Conservation (phyloP, 2,113 vertebrate species). For the Brachyhypopomus gauderio region DNA sequence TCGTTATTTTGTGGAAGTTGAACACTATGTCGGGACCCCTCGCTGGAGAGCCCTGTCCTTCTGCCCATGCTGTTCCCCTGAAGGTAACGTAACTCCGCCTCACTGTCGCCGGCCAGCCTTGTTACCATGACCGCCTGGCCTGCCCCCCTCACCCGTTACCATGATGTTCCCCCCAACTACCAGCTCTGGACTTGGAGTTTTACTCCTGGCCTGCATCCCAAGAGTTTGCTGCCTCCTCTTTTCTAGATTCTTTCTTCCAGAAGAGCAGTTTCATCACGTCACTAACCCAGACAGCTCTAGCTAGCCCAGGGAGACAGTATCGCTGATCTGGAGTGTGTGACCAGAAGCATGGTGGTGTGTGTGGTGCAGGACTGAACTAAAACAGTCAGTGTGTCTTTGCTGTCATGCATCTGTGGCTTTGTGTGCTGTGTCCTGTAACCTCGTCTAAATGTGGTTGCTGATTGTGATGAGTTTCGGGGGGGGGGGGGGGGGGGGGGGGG, state of each 20-base stretch:
- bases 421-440: conserved; percentile 35
- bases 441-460: conserved; percentile 24
- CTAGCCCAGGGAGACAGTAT: conserved; percentile 52
- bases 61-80: conserved; percentile 98
- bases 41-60: conserved; percentile 98
- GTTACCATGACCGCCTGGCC: conserved; percentile 44
- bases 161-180: conserved; percentile 4
- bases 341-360: conserved; percentile 66
- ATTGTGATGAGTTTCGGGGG: too few species aligned
- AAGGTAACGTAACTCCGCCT: conserved; percentile 92
- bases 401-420: background rate
- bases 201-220: conserved; percentile 4
- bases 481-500: too few species aligned
- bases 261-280: conserved; percentile 7
- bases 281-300: background rate
- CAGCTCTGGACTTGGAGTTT: too few species aligned
- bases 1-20: conserved; percentile 85
- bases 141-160: conserved; percentile 66
- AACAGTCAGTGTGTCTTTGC: background rate
- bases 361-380: conserved; percentile 16
- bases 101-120: conserved; percentile 69
- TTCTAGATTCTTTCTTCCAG: background rate
- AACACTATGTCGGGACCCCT: conserved; percentile 94
- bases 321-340: conserved; percentile 53
- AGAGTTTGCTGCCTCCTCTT: background rate